Base-by-base conservation (phyloP, 1,140 invertebrate species). In the Brachionus calyciflorus region DNA sequence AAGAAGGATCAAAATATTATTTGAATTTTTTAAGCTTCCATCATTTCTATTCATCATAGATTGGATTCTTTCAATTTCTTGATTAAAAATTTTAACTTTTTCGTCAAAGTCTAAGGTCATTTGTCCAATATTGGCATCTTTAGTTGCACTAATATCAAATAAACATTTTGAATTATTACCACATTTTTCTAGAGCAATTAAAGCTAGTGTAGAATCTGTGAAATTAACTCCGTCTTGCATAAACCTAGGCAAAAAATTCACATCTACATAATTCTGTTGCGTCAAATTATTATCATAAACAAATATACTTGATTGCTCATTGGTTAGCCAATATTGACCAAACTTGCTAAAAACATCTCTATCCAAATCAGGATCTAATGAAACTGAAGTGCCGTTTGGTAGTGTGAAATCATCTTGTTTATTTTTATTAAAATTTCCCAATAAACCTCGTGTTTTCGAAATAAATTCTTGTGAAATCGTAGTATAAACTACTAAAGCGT, bases 351-450 rank as follows among this genome's bases (percentile, higher is more conserved):
- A 81, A 26, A 81, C 77, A 37, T 79, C 65, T 19, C 77, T 76
- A 10, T 80, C 80, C 19, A 78, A 76, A 7, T 30, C 19, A 1
- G 76, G 9, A 46, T 65, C 21, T 12, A 44, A 24, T 30, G 21
- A 24, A 10, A 81, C 46, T 9, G 77, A 26, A 5, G 57, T 78
- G 76, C 80, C 79, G 69, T 81, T 77, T 6, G 79, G 78, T 2
- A 68, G 19, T 17, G 53, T 68, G 40, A 79, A 79, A 51, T 81
- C 81, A 78, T 81, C 78, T 5, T 19, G 57, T 14, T 49, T 41
- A 33, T 78, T 24, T 2, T 69, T 77, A 78, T 81, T 78, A 49
- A 78, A 79, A 49, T 78, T 79, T 14, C 81, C 81, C 4, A 81
- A 60, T 10, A 81, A 51, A 7, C 81, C 81, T 28, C 30, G 17